phyloP scores from a whole-genome alignment of 2,888 invertebrate genomes.

The Tetragonula carbonaria region DNA sequence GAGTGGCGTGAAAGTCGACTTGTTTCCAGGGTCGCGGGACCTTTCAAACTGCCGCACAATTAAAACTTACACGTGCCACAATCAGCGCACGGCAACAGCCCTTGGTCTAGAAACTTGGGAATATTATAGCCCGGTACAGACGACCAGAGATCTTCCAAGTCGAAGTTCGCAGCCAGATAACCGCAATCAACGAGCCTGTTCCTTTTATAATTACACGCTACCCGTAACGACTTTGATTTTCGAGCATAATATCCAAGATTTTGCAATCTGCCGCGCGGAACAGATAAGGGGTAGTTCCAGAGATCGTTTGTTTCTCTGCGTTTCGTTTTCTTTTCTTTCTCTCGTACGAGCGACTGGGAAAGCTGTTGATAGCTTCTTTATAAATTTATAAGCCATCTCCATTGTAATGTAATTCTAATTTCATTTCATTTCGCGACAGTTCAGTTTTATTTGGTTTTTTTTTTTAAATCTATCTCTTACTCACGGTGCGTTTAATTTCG shows the following conservation, averaged over 20 bases:
- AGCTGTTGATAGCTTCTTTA: not conserved
- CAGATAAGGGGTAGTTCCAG: no score
- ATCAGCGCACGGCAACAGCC: slow-evolving; percentile 21
- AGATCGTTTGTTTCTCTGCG: no score
- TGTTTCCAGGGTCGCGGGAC: slow-evolving; percentile 31
- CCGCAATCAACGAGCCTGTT: slow-evolving; percentile 39
- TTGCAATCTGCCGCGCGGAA: no score
- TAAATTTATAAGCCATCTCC: no score
- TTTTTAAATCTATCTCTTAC: no score
- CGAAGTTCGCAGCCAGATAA: slow-evolving; percentile 27
- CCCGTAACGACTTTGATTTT: slow-evolving; percentile 4
- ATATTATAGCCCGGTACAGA: slow-evolving; percentile 16
- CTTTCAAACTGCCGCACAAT: slow-evolving; percentile 45
- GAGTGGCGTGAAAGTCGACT: slow-evolving; percentile 1
- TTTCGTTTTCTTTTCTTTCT: no score
- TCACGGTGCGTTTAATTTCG: no score
- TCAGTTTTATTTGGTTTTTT: no score
- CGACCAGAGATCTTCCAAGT: slow-evolving; percentile 23
- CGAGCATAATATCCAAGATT: not conserved
- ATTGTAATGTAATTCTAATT: no score
- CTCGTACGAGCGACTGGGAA: no score
- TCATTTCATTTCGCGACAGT: no score
- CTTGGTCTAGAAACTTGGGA: slow-evolving; percentile 41
- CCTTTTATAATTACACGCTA: slow-evolving; percentile 33
- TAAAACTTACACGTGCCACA: slow-evolving; percentile 53